phyloP scores from a whole-genome alignment of 1,140 invertebrate genomes.

The Acromyrmex charruanus region DNA sequence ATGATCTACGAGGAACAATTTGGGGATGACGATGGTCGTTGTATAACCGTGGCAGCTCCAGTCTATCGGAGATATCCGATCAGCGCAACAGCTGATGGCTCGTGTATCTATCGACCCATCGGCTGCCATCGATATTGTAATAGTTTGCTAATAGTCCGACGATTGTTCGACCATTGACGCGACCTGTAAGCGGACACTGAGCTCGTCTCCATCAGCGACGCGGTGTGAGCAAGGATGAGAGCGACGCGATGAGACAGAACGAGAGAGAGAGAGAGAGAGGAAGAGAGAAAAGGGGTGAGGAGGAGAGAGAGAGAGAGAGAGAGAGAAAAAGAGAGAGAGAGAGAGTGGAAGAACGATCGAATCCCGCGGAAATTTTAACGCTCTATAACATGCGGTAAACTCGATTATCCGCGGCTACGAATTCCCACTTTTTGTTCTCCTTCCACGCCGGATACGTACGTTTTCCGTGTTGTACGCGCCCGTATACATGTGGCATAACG shows the following conservation, averaged over 20 bases:
- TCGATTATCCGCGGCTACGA: constrained; percentile 73
- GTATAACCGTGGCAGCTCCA: constrained; percentile 52
- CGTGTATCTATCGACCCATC: constrained; percentile 79
- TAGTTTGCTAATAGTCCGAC: constrained; percentile 81
- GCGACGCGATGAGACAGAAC: constrained; percentile 16
- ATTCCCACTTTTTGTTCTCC: constrained; percentile 73
- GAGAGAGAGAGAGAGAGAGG: constrained; percentile 43
- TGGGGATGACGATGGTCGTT: constrained; percentile 65
- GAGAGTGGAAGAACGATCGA: constrained; percentile 59
- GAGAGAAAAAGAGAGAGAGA: background rate
- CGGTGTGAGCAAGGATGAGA: constrained; percentile 26
- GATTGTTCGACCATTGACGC: constrained; percentile 78
- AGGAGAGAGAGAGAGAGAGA: constrained; percentile 21
- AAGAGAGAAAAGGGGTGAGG: background rate
- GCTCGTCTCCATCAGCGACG: constrained; percentile 5
- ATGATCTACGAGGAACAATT: constrained; percentile 73
- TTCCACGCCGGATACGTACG: constrained; percentile 64
- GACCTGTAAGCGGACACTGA: constrained; percentile 64
- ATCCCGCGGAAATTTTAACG: constrained; percentile 72
- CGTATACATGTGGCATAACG: constrained; percentile 46
- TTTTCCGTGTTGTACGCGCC: constrained; percentile 60
- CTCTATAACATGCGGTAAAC: constrained; percentile 72
- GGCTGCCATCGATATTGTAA: constrained; percentile 77
- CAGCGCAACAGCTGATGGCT: constrained; percentile 80
- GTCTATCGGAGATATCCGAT: constrained; percentile 77